phyloP scores from a whole-genome alignment of 2,888 invertebrate species.

The Ennomos quercinarius region DNA sequence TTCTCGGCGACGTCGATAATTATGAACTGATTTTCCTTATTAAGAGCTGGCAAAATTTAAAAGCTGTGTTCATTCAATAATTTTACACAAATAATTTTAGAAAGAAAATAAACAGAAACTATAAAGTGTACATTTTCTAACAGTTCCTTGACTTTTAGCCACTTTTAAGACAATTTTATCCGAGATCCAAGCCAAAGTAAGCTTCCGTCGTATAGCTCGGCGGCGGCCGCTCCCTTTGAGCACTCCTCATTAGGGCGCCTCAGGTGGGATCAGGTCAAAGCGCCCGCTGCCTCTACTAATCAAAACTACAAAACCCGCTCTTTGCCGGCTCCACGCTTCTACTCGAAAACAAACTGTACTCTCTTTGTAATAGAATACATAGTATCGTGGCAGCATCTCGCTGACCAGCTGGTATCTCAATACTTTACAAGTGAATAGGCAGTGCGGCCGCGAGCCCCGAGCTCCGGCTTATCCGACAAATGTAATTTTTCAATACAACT shows the following conservation, averaged over 20 bases:
- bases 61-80: too few species aligned
- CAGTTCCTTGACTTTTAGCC: too few species aligned
- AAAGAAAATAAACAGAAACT: too few species aligned
- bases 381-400: neutral
- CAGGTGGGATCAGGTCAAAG: constrained; percentile 28
- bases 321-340: neutral
- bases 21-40: too few species aligned
- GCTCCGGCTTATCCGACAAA: constrained; percentile 16
- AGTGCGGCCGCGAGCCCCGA: neutral
- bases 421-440: constrained; percentile 24
- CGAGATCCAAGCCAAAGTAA: too few species aligned
- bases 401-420: constrained; percentile 14
- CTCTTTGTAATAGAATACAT: neutral
- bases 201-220: neutral
- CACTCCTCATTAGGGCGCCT: constrained; percentile 20
- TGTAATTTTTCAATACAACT: constrained; percentile 29
- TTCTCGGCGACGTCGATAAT: too few species aligned
- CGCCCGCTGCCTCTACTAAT: constrained; percentile 17
- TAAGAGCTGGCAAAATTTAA: too few species aligned
- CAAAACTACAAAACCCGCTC: constrained; percentile 19
- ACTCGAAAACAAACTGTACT: neutral
- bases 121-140: too few species aligned
- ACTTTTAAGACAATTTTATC: too few species aligned
- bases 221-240: constrained; percentile 11
- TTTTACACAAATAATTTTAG: too few species aligned